Evolutionary conservation across 2,797 vertebrate genomes (phyloP), one percentile per base, ranked within the genome.

Genomic region (Coregonus sp.): DNA sequence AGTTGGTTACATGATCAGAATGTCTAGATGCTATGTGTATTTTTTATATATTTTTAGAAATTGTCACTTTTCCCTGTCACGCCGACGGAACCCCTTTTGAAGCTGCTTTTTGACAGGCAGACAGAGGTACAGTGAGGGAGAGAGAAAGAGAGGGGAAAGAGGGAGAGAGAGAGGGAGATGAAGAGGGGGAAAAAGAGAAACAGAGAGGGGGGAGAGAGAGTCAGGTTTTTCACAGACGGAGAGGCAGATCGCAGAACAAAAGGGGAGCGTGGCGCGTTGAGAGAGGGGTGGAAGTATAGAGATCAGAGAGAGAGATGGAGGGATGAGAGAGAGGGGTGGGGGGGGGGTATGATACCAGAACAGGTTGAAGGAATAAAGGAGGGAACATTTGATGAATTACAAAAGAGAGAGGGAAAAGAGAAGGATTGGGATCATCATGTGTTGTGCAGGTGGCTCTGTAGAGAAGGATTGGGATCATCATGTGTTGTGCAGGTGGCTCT

Each of bases 281-380:
- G 75, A 74, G 35, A 74, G 79, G 74, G 82, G 73, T 74, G 2
- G 72, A 83, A 81, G 75, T 87, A 76, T 0, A 0, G 74, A 82
- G 87, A 89, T 84, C 78, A 86, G 72, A 82, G 78, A 16, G n/a
- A 74, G 75, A n/a, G 50, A 79, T 1, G 6, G 20, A 16, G 59
- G 5, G 20, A n/a, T 63, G 59, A 0, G 73, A 81, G 89, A 89
- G 69, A 16, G 25, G 69, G 75, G 20, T 5, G 71, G 85, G 75
- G 75, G 75, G 68, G 59, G 77, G 77, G 70, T 81, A 79, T 84
- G 83, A 87, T 81, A 35, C 73, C 81, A 72, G 80, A 84, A 77
- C 7, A 11, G 73, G 78, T 80, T 31, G 6, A 76, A 81, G 78
- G 3, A 68, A 31, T 29, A 66, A 11, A 15, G 31, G 31, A 65